Evolutionary conservation across 2,113 vertebrate genomes (phyloP), one percentile per base, ranked within the genome.

Genomic region (Cyprinodon variegatus): DNA sequence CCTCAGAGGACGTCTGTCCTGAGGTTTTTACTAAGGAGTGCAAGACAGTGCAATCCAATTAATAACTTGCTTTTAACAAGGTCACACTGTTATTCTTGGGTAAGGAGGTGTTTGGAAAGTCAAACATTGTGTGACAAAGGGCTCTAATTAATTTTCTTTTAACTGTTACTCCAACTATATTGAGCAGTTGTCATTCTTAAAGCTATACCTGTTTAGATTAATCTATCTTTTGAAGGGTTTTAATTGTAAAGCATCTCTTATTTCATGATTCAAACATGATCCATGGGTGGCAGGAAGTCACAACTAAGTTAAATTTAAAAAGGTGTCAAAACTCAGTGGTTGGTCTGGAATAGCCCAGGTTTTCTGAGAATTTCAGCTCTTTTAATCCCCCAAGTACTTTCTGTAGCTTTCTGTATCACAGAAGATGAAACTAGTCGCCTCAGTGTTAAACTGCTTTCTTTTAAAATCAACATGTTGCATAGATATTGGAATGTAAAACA

Each of bases 11-110:
- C 1, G 53, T 83, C 74, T 82, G 72, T 90, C 81, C 73, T 72
- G 78, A 78, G 65, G 65, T 83, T 90, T 89, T 83, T 73, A 72
- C 65, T 66, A 81, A 68, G 68, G 50, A 73, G 77, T 60, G 59
- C 57, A 45, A 81, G 77, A 78, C 77, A 61, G 61, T 72, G 59
- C 73, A 80, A 81, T 88, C 88, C 88, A 90, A 89, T 91, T 86
- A 91, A 85, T 82, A 89, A 82, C 78, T 74, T 65, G 36, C 65
- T 82, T 72, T 77, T 85, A 88, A 86, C 88, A 86, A 89, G 82
- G 88, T 90, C 90, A 82, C 76, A 60, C 70, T 50, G 15, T 76
- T 88, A 81, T 90, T 90, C 66, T 74, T 61, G 80, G 76, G 59
- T 62, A 63, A 11, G 36, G 70, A 70, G 70, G 5, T 70, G 78